Conservation (phyloP, 2,113 vertebrate species). For the Damaliscus lunatus region DNA sequence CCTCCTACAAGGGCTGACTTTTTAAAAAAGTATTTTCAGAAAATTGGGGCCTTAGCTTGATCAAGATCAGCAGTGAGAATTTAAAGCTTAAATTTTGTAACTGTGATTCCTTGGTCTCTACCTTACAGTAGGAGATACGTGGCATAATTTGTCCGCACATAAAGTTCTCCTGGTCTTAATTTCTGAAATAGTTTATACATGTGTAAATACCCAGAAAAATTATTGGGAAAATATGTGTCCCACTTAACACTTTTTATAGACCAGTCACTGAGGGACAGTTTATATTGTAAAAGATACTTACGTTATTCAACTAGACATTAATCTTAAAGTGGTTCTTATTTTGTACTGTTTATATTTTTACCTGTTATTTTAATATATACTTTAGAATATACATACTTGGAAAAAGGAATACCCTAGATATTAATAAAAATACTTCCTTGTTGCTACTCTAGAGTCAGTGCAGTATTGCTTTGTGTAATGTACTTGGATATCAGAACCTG, state of each 20-base stretch:
- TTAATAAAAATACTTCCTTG: not conserved
- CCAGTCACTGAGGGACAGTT: not conserved
- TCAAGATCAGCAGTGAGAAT: not conserved
- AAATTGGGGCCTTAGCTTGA: not conserved
- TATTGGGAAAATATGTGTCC: not conserved
- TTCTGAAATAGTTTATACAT: conserved; percentile 9
- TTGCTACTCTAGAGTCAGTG: not conserved
- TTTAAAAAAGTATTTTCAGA: not conserved
- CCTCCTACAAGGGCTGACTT: not conserved
- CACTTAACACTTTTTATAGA: not conserved
- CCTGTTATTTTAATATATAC: not conserved
- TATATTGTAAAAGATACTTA: not conserved
- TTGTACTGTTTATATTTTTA: conserved; percentile 8
- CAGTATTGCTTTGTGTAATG: not conserved
- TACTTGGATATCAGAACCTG: not conserved
- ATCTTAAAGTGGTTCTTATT: not conserved
- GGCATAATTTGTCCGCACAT: not conserved
- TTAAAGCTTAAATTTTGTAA: not conserved
- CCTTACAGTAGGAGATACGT: not conserved
- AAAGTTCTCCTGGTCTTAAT: not conserved
- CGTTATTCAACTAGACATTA: not conserved
- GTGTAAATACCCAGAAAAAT: not conserved
- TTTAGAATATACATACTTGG: not conserved
- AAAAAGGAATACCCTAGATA: not conserved
- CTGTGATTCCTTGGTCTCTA: not conserved